Evolutionary conservation across 2,888 invertebrate species (phyloP).

Genomic region (Macrophya alboannulata): DNA sequence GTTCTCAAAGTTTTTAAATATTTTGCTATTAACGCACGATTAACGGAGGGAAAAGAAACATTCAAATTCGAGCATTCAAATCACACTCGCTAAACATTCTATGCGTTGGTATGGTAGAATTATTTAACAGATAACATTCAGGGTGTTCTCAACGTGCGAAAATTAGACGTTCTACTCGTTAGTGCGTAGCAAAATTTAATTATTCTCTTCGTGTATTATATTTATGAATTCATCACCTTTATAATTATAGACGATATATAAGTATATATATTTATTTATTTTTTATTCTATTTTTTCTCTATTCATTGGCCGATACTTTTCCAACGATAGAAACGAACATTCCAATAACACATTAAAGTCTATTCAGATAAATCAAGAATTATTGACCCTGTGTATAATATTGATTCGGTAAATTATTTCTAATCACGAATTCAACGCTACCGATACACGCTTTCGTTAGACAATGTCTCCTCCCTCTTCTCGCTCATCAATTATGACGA

Average conservation of each 20-base stretch:
- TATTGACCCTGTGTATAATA: background rate
- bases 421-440: background rate
- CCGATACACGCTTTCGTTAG: background rate
- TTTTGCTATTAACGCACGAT: too few species aligned
- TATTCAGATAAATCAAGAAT: background rate
- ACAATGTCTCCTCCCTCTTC: background rate
- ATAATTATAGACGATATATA: background rate
- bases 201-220: background rate
- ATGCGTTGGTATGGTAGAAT: background rate
- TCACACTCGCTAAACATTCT: conserved; percentile 37
- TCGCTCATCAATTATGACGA: background rate
- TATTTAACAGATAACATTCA: background rate
- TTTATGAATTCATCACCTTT: background rate
- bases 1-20: too few species aligned
- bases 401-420: background rate
- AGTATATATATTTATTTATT: background rate
- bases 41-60: background rate
- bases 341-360: background rate
- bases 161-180: conserved; percentile 9
- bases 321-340: background rate
- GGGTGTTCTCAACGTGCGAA: conserved; percentile 10
- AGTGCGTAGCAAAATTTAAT: background rate
- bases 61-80: conserved; percentile 22
- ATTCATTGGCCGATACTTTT: background rate
- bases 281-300: background rate